Percentiles rank a stretch among this genome's conserved stretches.
Conservation (phyloP, 2,888 invertebrate genomes). For the Pyrrhia umbra region DNA sequence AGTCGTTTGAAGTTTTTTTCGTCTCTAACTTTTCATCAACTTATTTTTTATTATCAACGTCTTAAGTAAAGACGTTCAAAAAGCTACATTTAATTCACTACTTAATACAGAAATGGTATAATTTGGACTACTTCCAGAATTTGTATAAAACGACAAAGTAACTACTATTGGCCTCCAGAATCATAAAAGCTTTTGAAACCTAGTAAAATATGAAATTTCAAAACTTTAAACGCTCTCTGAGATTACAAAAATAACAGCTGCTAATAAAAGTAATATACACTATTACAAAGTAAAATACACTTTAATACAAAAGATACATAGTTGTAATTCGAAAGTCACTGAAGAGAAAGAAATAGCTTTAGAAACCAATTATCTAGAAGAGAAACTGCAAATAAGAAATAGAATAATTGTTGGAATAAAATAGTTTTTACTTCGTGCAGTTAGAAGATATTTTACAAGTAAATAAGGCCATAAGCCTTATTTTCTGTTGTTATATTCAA, state of each 20-base stretch:
- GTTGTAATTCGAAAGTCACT: slow-evolving; percentile 44
- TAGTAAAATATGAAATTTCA: neutral
- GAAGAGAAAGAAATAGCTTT: slow-evolving; percentile 33
- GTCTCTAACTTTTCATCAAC: too few species aligned
- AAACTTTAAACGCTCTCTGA: neutral
- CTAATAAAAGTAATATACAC: slow-evolving; percentile 40
- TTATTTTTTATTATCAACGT: too few species aligned
- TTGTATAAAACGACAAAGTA: neutral
- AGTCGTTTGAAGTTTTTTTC: too few species aligned
- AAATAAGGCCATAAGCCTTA: slow-evolving; percentile 1
- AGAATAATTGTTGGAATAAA: slow-evolving; percentile 43
- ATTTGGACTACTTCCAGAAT: neutral
- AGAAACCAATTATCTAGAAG: slow-evolving; percentile 48
- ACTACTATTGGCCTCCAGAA: neutral
- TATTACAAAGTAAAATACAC: slow-evolving; percentile 41
- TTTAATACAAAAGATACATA: slow-evolving; percentile 32
- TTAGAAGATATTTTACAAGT: slow-evolving; percentile 10
- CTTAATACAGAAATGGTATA: neutral
- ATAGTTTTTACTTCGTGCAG: slow-evolving; percentile 13
- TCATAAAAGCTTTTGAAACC: neutral
- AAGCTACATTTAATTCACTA: neutral
- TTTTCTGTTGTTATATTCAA: neutral
- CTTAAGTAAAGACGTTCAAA: neutral
- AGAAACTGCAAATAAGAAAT: slow-evolving; percentile 50
- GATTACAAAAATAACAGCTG: slow-evolving; percentile 14